phyloP scores from a whole-genome alignment of 2,113 vertebrate genomes.

The Malurus elegans region DNA sequence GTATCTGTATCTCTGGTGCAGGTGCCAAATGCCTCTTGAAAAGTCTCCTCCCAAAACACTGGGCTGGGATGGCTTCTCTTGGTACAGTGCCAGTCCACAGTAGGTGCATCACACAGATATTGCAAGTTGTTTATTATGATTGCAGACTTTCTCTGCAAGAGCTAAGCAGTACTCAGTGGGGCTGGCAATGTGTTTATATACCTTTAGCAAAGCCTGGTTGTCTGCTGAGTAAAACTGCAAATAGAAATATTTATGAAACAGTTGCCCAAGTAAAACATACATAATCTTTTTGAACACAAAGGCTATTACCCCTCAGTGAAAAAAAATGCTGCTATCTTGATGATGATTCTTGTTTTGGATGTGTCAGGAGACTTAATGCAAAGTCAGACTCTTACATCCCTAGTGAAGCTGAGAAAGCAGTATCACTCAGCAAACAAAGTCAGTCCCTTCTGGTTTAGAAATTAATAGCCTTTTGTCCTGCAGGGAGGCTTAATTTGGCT shows the following conservation, averaged over 20 bases:
- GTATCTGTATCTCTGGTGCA: neutral
- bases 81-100: neutral
- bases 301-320: neutral
- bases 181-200: neutral
- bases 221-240: neutral
- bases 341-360: neutral
- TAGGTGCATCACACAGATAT: neutral
- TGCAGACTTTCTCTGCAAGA: neutral
- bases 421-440: neutral
- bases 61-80: neutral
- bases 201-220: neutral
- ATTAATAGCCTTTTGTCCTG: neutral
- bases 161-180: neutral
- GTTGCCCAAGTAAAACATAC: neutral
- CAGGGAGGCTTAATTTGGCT: neutral
- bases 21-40: neutral
- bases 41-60: neutral
- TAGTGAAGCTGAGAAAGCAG: neutral
- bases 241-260: conserved; percentile 2
- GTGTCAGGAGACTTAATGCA: neutral
- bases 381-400: neutral
- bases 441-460: neutral
- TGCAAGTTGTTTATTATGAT: neutral
- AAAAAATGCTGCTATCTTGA: neutral
- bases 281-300: neutral